Evolutionary conservation across 2,888 invertebrate genomes (phyloP), one percentile per base, ranked within the genome.

Genomic region (Periphyllus acericola): DNA sequence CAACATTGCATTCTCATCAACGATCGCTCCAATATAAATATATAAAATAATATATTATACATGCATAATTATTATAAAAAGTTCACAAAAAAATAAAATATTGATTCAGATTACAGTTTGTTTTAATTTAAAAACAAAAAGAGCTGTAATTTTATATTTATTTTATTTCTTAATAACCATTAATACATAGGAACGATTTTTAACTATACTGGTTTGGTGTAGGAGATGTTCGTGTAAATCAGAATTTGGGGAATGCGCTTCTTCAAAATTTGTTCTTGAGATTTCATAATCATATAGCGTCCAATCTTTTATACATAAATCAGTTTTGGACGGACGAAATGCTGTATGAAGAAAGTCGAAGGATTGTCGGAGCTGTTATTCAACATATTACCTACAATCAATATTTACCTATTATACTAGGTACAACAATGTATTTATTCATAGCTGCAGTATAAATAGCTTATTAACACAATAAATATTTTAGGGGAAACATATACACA

Each of bases 371-470:
- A 72, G 85, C 85, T 21, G 55, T 85, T 29, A 79, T 79, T 79
- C 85, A 85, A 46, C 85, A 85, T 46, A 85, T 85, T 36, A 85
- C 85, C 9, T 85, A 85, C 8, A 6, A 52, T 55, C 79, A 85
- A 55, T 85, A 78, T 79, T 85, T 85, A 71, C 85, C 85, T 11
- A 79, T 85, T 52, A 85, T 85, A 79, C 72, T 85, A 55, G 85
- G 85, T 85, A 83, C 34, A 40, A 80, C 2, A 82, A 52, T 66
- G 29, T 40, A 82, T 29, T 75, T 60, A 34, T 55, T n/a, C 8
- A n/a, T 68, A 29, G 46, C 14, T 46, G 8, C 14, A 46, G 11
- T 46, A 68, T n/a, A 29, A 29, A 68, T 29, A 68, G 29, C 29
- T 68, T 68, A 3, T 68, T n/a, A 60, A 60, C 6, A 21, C 25